These are phyloP conservation scores for Chondrilla cf. caribensis DNA, from an alignment of 37 sponge, comb jelly and placozoan species.

Conservation along the genomic window DNA sequence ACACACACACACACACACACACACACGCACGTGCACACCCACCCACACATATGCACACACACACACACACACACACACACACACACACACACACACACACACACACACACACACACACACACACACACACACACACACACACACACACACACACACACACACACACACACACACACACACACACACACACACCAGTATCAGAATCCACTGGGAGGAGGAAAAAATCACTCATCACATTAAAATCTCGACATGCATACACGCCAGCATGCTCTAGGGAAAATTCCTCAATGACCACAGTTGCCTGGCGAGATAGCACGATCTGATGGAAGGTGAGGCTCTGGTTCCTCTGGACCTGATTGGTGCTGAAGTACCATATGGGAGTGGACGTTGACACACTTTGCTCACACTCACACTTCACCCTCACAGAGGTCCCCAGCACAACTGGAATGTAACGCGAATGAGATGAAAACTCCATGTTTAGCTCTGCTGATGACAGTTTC, in stretches of 20 bases:
- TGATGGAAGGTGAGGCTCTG: not conserved
- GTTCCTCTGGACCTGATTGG: not conserved
- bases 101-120: no score
- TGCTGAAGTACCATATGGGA: not conserved
- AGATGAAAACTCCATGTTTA: not conserved
- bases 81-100: no score
- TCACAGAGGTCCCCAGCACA: not conserved
- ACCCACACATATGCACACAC: no score
- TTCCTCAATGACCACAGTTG: not conserved
- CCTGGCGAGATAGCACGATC: not conserved
- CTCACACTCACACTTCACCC: not conserved
- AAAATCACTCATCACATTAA: not conserved
- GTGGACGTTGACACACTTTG: not conserved
- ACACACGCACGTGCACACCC: no score
- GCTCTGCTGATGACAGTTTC: not conserved
- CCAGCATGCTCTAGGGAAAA: constrained; percentile 6
- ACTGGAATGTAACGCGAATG: constrained; percentile 12
- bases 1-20: no score
- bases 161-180: no score
- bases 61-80: no score
- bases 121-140: no score
- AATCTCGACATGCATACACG: not conserved
- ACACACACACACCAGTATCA: no score
- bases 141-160: no score
- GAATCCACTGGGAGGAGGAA: constrained; percentile 8